Evolutionary conservation across 2,113 vertebrate genomes (phyloP), one percentile per base, ranked within the genome.

Genomic region (Acrocephalus arundinaceus): DNA sequence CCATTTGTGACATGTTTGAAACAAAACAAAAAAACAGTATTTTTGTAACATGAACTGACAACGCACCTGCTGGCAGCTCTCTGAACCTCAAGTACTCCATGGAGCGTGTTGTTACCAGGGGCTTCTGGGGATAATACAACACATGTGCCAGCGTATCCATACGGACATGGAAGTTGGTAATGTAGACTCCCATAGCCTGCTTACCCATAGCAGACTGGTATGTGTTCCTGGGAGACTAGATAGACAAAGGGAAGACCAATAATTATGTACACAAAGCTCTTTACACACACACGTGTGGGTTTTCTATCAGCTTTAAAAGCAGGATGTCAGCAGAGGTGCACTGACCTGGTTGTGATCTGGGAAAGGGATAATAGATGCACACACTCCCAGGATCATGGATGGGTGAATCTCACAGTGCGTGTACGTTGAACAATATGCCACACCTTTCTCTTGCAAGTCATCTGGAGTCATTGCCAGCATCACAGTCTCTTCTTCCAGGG

Each of bases 181-280:
- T 99, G 97, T 99, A 99, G 71, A 99, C 99, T 46, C 99, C 99
- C 99, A 99, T 99, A 37, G 99, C 99, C 97, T 99, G 99, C 86
- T 99, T 99, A 25, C 99, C 99, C 99, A 99, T 99, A 96, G 99
- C 99, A 79, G 99, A 99, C 97, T 99, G 99, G 96, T 99, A 99
- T 0, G 99, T 99, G 97, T 99, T 99, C 97, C 99, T 99, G 97
- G 99, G 99, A 93, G 99, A 99, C 99, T 99, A 86, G 3, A 52
- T 10, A 41, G 48, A 61, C 22, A 97, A 96, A 68, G 81, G 52
- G 84, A 83, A 94, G 41, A 74, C 3, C 9, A 8, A 10, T 5
- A 55, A 45, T 11, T 30, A 54, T 3, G 59, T 19, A 45, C 9
- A 31, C 7, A 25, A 43, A 79, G 35, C 30, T 86, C 51, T 75